Percentiles rank a stretch among this genome's conserved stretches.
These are phyloP conservation scores for Papilio aristodemus DNA, from an alignment of 1,140 invertebrate species.

Conservation along the genomic window DNA sequence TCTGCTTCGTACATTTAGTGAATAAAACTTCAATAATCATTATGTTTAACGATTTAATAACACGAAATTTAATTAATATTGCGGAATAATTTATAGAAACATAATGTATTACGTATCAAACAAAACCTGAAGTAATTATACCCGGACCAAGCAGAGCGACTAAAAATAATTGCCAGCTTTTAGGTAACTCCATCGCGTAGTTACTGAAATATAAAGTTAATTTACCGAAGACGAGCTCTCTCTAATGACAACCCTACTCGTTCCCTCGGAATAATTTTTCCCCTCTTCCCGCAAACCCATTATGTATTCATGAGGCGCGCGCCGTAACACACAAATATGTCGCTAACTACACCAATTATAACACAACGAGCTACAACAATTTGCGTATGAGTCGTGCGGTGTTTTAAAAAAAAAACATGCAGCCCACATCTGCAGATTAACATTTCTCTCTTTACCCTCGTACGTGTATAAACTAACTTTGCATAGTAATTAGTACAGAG, in stretches of 20 bases:
- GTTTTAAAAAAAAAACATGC: slow-evolving; percentile 29
- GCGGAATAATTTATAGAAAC: slow-evolving; percentile 8
- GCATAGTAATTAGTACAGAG: background rate
- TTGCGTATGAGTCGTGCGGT: slow-evolving; percentile 19
- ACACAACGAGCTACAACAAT: slow-evolving; percentile 30
- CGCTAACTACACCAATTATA: slow-evolving; percentile 34
- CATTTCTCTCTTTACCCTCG: slow-evolving; percentile 11
- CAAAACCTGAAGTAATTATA: slow-evolving; percentile 18
- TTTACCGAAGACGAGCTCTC: slow-evolving; percentile 31
- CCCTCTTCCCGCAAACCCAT: slow-evolving; percentile 27
- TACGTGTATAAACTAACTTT: slow-evolving; percentile 8
- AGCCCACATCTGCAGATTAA: background rate
- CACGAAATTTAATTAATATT: no score
- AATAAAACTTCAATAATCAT: no score
- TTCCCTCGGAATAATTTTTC: slow-evolving; percentile 33
- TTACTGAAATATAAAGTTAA: slow-evolving; percentile 33
- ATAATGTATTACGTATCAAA: slow-evolving; percentile 8
- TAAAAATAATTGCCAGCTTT: slow-evolving; percentile 24
- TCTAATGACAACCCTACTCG: slow-evolving; percentile 29
- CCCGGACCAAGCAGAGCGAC: background rate
- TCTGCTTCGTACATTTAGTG: no score
- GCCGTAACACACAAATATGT: slow-evolving; percentile 32
- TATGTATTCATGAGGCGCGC: slow-evolving; percentile 33
- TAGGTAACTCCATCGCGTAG: slow-evolving; percentile 20
- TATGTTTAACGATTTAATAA: background rate